A percentile compares a stretch with the other conserved stretches of the same genome.
Evolutionary conservation across 2,113 vertebrate genomes (phyloP).

Genomic region (Tyrannus savana): DNA sequence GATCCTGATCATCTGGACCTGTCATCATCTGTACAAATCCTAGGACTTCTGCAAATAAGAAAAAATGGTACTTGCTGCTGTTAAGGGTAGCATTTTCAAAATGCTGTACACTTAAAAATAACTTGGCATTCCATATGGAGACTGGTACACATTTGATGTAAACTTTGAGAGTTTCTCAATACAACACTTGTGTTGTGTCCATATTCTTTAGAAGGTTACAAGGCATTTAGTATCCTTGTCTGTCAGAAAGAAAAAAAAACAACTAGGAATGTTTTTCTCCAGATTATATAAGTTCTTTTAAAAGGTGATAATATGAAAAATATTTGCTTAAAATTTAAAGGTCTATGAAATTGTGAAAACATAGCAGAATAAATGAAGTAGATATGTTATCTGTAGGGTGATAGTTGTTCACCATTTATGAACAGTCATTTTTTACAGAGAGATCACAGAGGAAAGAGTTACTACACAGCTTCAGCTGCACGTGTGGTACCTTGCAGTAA

Average conservation of each 20-base stretch:
- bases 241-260: not conserved
- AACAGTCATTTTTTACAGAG: not conserved
- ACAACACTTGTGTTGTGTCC: not conserved
- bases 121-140: not conserved
- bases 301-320: not conserved
- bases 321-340: not conserved
- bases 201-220: not conserved
- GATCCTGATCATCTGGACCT: not conserved
- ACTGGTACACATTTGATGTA: not conserved
- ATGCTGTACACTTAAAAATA: not conserved
- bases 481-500: not conserved
- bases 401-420: not conserved
- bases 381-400: not conserved
- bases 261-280: not conserved
- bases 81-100: slow-evolving; percentile 3
- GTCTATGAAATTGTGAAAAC: not conserved
- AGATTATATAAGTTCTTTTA: not conserved
- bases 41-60: not conserved
- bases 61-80: not conserved
- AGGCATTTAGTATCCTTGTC: not conserved
- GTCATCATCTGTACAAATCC: not conserved
- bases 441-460: not conserved
- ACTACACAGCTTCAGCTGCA: not conserved
- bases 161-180: not conserved
- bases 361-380: not conserved